Evolutionary conservation across 2,797 vertebrate genomes (phyloP), one percentile per base, ranked within the genome.

Genomic region (Labeo calbasu): DNA sequence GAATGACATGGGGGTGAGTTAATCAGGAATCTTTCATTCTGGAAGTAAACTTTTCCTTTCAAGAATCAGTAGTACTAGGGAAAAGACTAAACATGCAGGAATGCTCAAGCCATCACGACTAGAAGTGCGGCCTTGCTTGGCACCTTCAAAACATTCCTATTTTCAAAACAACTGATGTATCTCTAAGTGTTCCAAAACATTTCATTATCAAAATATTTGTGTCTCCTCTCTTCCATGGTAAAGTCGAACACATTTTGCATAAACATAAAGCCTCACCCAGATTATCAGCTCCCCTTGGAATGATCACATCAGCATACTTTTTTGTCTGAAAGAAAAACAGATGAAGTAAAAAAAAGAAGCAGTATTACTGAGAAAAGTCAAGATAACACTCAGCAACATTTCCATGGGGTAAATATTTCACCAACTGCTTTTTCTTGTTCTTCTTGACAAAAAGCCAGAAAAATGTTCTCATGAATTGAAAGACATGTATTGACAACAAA

Each of bases 221-320:
- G 13, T 46, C 50, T 77, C 19, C 17, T 50, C 50, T 68, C 40
- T 66, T 77, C 50, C 82, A 82, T 14, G 40, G 59, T 51, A 73
- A 84, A n/a, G 63, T 73, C 79, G 23, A 55, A 46, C 6, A 65
- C 23, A 59, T 65, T 53, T 46, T 73, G 17, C 57, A 77, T 73
- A 57, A 51, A 77, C 36, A 77, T 32, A 69, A 53, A 89, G 46
- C 91, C 96, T 97, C 91, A 98, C 97, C 97, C 77, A 97, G 91
- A 80, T 99, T 99, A 91, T 98, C 96, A 48, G 94, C 97, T 87
- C 97, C 97, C 92, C 97, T 95, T 17, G 97, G 97, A 92, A 99
- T 98, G 89, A 99, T 98, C 88, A 99, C 97, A 0, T 98, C 97
- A 5, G 97, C 97, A 0, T 98, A 98, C 88, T 98, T 98, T 94